Evolutionary conservation across 1,140 invertebrate species (phyloP), one percentile per base, ranked within the genome.

Genomic region (Rhyacophila brunnea): DNA sequence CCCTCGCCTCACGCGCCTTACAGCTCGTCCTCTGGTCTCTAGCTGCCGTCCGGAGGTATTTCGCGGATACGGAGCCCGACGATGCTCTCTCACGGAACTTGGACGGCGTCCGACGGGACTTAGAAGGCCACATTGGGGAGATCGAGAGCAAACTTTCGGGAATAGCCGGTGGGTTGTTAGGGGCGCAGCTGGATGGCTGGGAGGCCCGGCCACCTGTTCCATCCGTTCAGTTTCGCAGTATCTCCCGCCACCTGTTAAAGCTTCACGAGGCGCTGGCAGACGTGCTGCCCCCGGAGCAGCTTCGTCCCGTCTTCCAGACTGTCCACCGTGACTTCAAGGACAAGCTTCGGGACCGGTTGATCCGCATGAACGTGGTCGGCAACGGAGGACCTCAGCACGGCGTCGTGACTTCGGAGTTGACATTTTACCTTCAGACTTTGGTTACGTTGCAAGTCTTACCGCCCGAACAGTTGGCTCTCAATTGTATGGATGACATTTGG

Each of bases 321-420:
- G 88, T 97, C 15, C 91, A 97, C 77, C 82, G 83, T 63, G 88
- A 87, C 53, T 95, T 98, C 66, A 96, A 96, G 77, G 86, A 87
- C 60, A 87, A 91, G 67, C 77, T 98, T 58, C 80, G 88, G 71
- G 85, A 94, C 66, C 92, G 95, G 68, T 74, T 98, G 53, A 67
- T 84, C 0, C 89, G 87, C 72, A 87, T 96, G 77, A 93, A 93
- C 71, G 92, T 98, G 60, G 86, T 88, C 17, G 96, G 95, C 67
- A 93, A 98, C 78, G 95, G 95, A 38, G 94, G 95, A 28, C 95
- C 96, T 0, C 92, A 96, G 70, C 95, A 98, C 74, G 95, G 95
- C 44, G 86, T 97, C 62, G 95, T 98, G 2, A 96, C 90, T 19
- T 93, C 93, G 18, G 96, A 99, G 82, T 79, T 98, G 68, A 93